phyloP scores from a whole-genome alignment of 2,888 invertebrate genomes.

The Abrostola triplasia region DNA sequence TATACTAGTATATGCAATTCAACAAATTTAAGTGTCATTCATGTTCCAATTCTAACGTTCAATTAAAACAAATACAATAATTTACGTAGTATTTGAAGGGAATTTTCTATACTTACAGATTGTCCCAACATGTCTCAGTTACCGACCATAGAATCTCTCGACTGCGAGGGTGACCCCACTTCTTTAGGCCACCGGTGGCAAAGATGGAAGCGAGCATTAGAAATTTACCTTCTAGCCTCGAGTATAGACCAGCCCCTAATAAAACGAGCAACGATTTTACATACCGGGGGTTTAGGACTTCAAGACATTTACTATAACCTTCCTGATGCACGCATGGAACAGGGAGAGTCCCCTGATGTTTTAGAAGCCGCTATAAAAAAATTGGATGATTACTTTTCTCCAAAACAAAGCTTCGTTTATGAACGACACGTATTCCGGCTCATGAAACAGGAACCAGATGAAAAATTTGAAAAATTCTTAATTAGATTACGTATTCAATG shows the following conservation, averaged over 20 bases:
- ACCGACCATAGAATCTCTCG: constrained; percentile 11
- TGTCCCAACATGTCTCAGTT: too few species aligned
- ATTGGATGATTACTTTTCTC: constrained; percentile 15
- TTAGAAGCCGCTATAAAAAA: constrained; percentile 7
- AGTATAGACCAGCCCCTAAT: too few species aligned
- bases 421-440: constrained; percentile 21
- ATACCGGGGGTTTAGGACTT: constrained; percentile 1
- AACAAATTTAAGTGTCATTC: too few species aligned
- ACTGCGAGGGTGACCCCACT: constrained; percentile 10
- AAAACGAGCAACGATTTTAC: constrained; percentile 10
- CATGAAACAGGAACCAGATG: too few species aligned
- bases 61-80: too few species aligned
- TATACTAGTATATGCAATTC: too few species aligned
- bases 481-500: constrained; percentile 16
- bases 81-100: too few species aligned
- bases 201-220: constrained; percentile 9
- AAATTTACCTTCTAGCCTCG: constrained; percentile 10
- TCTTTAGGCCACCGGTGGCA: constrained; percentile 15
- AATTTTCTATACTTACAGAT: too few species aligned
- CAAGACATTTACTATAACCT: constrained; percentile 15
- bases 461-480: constrained; percentile 24
- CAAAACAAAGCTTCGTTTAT: constrained; percentile 16
- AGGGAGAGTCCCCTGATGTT: neutral
- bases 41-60: too few species aligned
- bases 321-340: neutral